A percentile compares a stretch with the other conserved stretches of the same genome.
phyloP scores from a whole-genome alignment of 2,888 invertebrate genomes.

The Quadroppia sp. region DNA sequence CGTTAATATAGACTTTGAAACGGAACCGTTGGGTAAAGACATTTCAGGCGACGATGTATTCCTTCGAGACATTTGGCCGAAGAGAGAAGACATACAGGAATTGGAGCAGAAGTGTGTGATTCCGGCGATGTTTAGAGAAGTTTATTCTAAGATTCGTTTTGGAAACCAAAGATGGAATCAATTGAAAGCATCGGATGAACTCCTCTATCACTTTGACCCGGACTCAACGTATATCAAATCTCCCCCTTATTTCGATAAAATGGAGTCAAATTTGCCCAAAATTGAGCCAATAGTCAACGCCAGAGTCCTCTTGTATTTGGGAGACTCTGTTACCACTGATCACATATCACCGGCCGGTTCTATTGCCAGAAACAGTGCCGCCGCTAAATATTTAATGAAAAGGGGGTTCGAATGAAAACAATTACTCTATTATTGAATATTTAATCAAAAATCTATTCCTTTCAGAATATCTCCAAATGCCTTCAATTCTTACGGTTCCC shows the following conservation, averaged over 20 bases:
- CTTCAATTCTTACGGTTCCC: slow-evolving; percentile 96
- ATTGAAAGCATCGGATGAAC: slow-evolving; percentile 70
- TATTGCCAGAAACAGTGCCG: slow-evolving; percentile 89
- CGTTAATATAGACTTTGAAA: slow-evolving; percentile 90
- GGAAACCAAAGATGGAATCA: slow-evolving; percentile 83
- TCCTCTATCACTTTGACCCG: slow-evolving; percentile 85
- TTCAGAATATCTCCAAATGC: slow-evolving; percentile 78
- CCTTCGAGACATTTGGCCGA: slow-evolving; percentile 93
- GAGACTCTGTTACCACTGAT: slow-evolving; percentile 97
- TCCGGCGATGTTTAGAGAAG: slow-evolving; percentile 93
- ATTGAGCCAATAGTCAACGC: slow-evolving; percentile 66
- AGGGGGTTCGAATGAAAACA: slow-evolving; percentile 59
- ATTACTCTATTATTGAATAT: not conserved
- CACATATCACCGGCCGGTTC: slow-evolving; percentile 98
- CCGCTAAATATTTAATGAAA: slow-evolving; percentile 70
- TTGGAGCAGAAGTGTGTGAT: slow-evolving; percentile 85
- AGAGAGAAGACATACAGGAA: slow-evolving; percentile 72
- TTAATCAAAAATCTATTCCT: slow-evolving; percentile 40
- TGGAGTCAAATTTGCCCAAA: slow-evolving; percentile 63
- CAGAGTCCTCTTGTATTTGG: slow-evolving; percentile 75
- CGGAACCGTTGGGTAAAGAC: slow-evolving; percentile 61
- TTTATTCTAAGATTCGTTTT: slow-evolving; percentile 74
- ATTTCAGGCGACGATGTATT: slow-evolving; percentile 65
- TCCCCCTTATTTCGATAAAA: slow-evolving; percentile 89
- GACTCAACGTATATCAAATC: slow-evolving; percentile 90